phyloP scores from a whole-genome alignment of 2,113 vertebrate species.

The Burhinus oedicnemus region DNA sequence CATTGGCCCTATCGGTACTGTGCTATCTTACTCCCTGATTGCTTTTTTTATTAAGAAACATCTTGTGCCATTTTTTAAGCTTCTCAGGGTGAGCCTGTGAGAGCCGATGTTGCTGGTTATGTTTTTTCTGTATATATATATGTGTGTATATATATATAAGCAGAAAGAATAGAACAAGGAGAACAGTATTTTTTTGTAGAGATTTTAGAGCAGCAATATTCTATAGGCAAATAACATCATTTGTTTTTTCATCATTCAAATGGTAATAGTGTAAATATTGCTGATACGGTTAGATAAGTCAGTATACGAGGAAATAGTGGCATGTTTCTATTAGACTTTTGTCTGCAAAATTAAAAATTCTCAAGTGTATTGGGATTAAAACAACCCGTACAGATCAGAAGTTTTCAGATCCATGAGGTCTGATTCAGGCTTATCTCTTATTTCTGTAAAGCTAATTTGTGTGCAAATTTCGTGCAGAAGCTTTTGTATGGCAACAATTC shows the following conservation, averaged over 20 bases:
- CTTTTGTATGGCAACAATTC: neutral
- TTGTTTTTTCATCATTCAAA: neutral
- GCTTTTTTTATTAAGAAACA: neutral
- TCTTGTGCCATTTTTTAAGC: neutral
- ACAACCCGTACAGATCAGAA: neutral
- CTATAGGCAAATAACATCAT: neutral
- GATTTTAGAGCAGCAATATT: neutral
- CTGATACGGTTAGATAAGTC: neutral
- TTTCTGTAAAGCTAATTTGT: neutral
- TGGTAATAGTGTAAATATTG: neutral
- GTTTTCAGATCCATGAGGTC: neutral
- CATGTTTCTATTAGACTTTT: neutral
- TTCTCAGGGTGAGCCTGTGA: neutral
- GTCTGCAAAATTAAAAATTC: neutral
- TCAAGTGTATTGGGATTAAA: constrained; percentile 20
- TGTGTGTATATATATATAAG: neutral
- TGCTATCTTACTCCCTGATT: neutral
- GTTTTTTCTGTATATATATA: neutral
- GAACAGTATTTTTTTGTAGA: neutral
- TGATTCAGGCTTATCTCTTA: constrained; percentile 1
- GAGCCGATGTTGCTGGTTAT: neutral
- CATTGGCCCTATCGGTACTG: neutral
- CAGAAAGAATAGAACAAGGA: neutral
- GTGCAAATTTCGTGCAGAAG: neutral
- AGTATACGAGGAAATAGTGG: neutral